These are phyloP conservation scores for Argyresthia goedartella DNA, from an alignment of 2,888 invertebrate species.

Conservation along the genomic window DNA sequence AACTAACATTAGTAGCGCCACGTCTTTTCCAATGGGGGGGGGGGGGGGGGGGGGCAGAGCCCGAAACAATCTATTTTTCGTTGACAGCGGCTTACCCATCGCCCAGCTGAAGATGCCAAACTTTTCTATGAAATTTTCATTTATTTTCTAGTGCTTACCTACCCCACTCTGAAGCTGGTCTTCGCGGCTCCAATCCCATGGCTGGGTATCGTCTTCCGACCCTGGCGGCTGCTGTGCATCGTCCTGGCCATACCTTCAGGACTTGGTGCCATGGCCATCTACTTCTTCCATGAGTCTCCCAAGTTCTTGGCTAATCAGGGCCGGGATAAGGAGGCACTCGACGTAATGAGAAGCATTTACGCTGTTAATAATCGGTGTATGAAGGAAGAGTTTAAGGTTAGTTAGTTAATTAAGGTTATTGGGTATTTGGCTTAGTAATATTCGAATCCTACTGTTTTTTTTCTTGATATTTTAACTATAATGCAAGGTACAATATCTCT, in stretches of 20 bases:
- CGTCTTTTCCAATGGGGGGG: too few relatives aligned
- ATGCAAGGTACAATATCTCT: too few relatives aligned
- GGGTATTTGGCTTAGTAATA: too few relatives aligned
- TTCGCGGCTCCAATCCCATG: constrained; percentile 45
- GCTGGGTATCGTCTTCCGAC: constrained; percentile 70
- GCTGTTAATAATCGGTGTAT: constrained; percentile 33
- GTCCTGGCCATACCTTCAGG: constrained; percentile 46
- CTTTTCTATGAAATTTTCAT: background rate
- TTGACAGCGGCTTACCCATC: too few relatives aligned
- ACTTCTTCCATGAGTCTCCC: constrained; percentile 81
- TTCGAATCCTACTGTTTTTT: too few relatives aligned
- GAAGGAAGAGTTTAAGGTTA: constrained; percentile 38
- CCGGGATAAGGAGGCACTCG: constrained; percentile 70
- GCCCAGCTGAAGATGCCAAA: too few relatives aligned
- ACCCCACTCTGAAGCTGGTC: constrained; percentile 72
- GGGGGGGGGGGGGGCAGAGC: too few relatives aligned
- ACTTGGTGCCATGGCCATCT: constrained; percentile 69
- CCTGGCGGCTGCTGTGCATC: constrained; percentile 82
- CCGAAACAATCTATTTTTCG: too few relatives aligned
- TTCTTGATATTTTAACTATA: too few relatives aligned
- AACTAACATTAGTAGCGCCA: too few relatives aligned
- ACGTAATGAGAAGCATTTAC: constrained; percentile 45
- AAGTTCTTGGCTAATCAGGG: constrained; percentile 79
- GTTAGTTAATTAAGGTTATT: too few relatives aligned
- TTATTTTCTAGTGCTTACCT: constrained; percentile 70